These are phyloP conservation scores for Vicugna pacos DNA, from an alignment of 2,113 vertebrate genomes.

Conservation along the genomic window DNA sequence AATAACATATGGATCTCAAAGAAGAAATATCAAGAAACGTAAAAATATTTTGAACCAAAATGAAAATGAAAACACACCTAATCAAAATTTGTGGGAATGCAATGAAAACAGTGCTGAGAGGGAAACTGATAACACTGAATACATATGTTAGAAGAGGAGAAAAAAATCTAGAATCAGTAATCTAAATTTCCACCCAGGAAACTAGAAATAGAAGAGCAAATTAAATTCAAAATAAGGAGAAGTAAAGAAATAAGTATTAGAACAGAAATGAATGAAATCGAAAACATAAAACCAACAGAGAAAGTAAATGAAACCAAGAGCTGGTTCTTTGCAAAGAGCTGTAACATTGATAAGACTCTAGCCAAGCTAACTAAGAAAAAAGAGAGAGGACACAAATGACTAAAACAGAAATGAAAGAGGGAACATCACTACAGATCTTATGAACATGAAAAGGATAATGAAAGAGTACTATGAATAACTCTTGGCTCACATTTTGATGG, in stretches of 20 bases:
- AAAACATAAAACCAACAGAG: not conserved
- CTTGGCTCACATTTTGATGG: not conserved
- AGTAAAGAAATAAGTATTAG: not conserved
- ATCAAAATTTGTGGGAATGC: not conserved
- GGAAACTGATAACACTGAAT: not conserved
- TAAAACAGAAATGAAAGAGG: not conserved
- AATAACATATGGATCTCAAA: not conserved
- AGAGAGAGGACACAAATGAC: not conserved
- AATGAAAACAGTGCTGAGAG: too few species aligned
- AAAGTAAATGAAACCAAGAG: not conserved
- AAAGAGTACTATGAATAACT: not conserved
- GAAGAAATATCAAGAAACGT: not conserved
- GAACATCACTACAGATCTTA: not conserved
- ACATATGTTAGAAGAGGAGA: not conserved
- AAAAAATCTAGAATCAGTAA: not conserved
- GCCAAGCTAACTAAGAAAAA: not conserved
- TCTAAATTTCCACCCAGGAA: not conserved
- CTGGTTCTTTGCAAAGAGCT: not conserved
- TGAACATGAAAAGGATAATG: not conserved
- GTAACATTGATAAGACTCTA: not conserved
- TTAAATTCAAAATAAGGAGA: not conserved
- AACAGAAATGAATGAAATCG: not conserved
- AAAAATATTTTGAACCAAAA: not conserved
- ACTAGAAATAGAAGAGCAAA: not conserved
- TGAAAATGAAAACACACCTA: not conserved